Evolutionary conservation across 2,113 vertebrate species (phyloP).

Genomic region (Hypanus sabinus): DNA sequence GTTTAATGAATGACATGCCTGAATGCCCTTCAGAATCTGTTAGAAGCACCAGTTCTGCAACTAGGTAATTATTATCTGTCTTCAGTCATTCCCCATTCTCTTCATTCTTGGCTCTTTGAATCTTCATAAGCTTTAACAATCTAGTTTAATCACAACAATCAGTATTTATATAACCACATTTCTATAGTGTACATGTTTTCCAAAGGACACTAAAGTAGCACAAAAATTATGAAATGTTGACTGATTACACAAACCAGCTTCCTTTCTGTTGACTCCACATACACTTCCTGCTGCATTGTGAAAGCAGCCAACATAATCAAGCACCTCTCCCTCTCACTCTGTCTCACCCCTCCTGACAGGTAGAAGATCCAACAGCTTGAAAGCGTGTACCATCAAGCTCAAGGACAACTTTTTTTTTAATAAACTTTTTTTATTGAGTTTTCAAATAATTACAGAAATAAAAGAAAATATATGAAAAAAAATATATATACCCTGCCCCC

Average conservation of each 20-base stretch:
- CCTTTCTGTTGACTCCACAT: too few relatives aligned
- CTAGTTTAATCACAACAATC: not conserved
- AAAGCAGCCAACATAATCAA: too few relatives aligned
- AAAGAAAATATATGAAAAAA: too few relatives aligned
- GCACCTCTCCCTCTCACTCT: too few relatives aligned
- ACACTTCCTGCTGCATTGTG: too few relatives aligned
- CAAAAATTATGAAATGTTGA: not conserved
- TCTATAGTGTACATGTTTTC: not conserved
- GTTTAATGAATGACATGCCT: not conserved
- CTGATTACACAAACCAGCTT: not conserved
- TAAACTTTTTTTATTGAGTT: too few relatives aligned
- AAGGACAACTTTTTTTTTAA: too few relatives aligned
- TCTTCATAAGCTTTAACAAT: not conserved
- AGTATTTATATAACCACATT: not conserved
- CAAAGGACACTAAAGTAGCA: not conserved
- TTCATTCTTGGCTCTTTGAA: not conserved
- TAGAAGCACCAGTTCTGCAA: not conserved
- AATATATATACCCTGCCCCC: too few relatives aligned
- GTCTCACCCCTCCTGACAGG: too few relatives aligned
- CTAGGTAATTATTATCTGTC: not conserved
- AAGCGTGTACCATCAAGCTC: too few relatives aligned
- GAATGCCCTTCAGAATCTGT: not conserved
- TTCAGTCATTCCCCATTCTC: not conserved
- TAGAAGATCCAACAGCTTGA: too few relatives aligned
- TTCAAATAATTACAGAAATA: too few relatives aligned